phyloP scores from a whole-genome alignment of 1,140 invertebrate species.

The Macrobrachium rosenbergii region DNA sequence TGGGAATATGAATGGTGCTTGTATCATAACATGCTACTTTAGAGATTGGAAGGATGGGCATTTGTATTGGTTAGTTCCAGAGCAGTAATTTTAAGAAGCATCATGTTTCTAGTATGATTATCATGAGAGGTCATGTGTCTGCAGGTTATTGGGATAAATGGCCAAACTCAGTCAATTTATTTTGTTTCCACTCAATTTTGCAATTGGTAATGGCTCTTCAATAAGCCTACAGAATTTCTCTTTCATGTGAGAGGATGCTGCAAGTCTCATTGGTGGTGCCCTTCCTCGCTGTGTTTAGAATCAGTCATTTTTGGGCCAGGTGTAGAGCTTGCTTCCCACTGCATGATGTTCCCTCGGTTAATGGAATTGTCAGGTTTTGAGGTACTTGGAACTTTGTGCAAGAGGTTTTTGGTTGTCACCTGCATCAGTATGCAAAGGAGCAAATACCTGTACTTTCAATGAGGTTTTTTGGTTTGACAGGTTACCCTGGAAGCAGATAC shows the following conservation, averaged over 20 bases:
- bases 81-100: conserved; percentile 35
- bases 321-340: conserved; percentile 62
- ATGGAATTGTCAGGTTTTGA: conserved; percentile 52
- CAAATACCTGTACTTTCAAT: too few relatives aligned
- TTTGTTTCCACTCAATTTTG: neutral
- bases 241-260: conserved; percentile 62
- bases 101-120: conserved; percentile 53
- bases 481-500: too few relatives aligned
- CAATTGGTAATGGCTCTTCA: conserved; percentile 34
- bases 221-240: conserved; percentile 50
- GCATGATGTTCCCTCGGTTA: conserved; percentile 59
- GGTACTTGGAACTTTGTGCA: conserved; percentile 35
- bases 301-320: conserved; percentile 60
- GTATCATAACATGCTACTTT: conserved; percentile 31
- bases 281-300: conserved; percentile 60
- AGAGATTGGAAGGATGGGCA: conserved; percentile 33
- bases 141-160: conserved; percentile 40
- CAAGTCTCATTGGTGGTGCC: conserved; percentile 59
- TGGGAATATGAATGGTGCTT: conserved; percentile 58
- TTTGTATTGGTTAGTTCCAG: conserved; percentile 13
- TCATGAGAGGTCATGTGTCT: neutral
- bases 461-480: too few relatives aligned
- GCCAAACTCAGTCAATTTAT: conserved; percentile 31
- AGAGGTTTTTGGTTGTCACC: neutral
- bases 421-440: too few relatives aligned